These are phyloP conservation scores for Knipowitschia caucasica DNA, from an alignment of 2,797 vertebrate genomes.

Conservation along the genomic window DNA sequence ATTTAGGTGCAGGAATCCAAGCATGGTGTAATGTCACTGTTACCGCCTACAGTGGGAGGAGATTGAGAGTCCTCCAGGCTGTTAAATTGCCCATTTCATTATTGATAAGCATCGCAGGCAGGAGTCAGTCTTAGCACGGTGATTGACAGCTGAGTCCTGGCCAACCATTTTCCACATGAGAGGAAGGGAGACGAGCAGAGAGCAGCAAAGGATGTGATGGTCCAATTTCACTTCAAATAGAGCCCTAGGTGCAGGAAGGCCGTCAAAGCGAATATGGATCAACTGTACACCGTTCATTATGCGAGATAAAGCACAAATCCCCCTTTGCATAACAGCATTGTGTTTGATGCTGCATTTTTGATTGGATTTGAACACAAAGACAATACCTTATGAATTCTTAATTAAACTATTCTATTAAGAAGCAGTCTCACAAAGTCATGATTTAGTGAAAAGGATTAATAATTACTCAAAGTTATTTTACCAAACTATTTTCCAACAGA, in stretches of 20 bases:
- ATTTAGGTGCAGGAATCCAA: slow-evolving; percentile 16
- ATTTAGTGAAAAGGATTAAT: slow-evolving; percentile 51
- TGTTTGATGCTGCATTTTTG: slow-evolving; percentile 22
- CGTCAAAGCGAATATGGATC: slow-evolving; percentile 42
- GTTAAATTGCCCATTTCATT: slow-evolving; percentile 73
- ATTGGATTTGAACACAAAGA: slow-evolving; percentile 16
- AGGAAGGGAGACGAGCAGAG: slow-evolving; percentile 45
- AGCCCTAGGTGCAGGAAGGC: slow-evolving; percentile 39
- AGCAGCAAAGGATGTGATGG: slow-evolving; percentile 53
- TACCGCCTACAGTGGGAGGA: slow-evolving; percentile 4
- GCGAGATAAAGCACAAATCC: slow-evolving; percentile 29
- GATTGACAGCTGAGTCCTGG: slow-evolving; percentile 68
- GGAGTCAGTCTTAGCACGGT: slow-evolving; percentile 52
- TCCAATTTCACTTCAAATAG: slow-evolving; percentile 66
- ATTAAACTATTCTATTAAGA: slow-evolving; percentile 46
- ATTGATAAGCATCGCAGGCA: slow-evolving; percentile 71
- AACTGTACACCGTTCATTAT: slow-evolving; percentile 41
- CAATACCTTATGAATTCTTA: slow-evolving; percentile 27
- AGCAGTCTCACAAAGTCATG: slow-evolving; percentile 38
- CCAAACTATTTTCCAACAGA: slow-evolving; percentile 18
- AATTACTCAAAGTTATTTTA: slow-evolving; percentile 37
- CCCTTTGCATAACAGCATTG: slow-evolving; percentile 25
- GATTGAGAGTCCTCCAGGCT: slow-evolving; percentile 42
- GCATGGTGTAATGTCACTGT: slow-evolving; percentile 27
- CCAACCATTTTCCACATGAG: slow-evolving; percentile 70